A percentile compares a stretch with the other conserved stretches of the same genome.
phyloP scores from a whole-genome alignment of 2,888 invertebrate genomes.

The Napeogenes sylphis region DNA sequence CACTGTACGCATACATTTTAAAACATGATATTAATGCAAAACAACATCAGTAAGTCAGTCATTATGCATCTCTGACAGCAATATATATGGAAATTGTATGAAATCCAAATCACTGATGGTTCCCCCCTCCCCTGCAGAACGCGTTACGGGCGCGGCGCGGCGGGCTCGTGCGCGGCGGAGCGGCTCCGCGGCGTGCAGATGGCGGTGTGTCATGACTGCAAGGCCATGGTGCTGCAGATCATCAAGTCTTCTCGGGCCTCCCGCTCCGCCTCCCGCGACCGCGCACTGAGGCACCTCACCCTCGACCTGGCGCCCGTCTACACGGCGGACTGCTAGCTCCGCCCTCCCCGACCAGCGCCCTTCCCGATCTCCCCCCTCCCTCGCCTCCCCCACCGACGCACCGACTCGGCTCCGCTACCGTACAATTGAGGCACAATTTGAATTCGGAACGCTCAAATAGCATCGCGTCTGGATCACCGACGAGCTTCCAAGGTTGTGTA shows the following conservation, averaged over 20 bases:
- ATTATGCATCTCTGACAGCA: not conserved
- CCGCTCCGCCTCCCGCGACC: constrained; percentile 88
- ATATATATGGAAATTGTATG: too few relatives aligned
- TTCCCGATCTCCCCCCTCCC: not conserved
- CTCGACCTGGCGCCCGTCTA: constrained; percentile 91
- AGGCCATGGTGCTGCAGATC: constrained; percentile 94
- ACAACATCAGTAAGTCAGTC: not conserved
- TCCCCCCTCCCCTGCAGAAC: constrained; percentile 58
- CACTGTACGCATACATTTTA: too few relatives aligned
- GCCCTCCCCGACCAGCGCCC: not conserved
- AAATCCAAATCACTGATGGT: too few relatives aligned
- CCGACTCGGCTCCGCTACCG: constrained; percentile 23
- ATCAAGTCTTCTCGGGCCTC: constrained; percentile 92
- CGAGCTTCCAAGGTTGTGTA: constrained; percentile 73
- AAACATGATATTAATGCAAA: too few relatives aligned
- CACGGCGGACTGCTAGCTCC: constrained; percentile 68
- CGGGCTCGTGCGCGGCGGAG: constrained; percentile 74
- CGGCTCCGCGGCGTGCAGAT: constrained; percentile 86
- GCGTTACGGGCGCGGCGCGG: constrained; percentile 77
- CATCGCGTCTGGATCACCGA: not conserved
- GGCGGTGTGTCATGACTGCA: constrained; percentile 96
- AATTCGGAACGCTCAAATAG: constrained; percentile 19
- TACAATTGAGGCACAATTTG: constrained; percentile 26
- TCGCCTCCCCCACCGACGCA: not conserved
- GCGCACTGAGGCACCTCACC: constrained; percentile 88